Percentiles rank a stretch among this genome's conserved stretches.
Conservation (phyloP, 2,888 invertebrate genomes). For the Augiades crinisus region DNA sequence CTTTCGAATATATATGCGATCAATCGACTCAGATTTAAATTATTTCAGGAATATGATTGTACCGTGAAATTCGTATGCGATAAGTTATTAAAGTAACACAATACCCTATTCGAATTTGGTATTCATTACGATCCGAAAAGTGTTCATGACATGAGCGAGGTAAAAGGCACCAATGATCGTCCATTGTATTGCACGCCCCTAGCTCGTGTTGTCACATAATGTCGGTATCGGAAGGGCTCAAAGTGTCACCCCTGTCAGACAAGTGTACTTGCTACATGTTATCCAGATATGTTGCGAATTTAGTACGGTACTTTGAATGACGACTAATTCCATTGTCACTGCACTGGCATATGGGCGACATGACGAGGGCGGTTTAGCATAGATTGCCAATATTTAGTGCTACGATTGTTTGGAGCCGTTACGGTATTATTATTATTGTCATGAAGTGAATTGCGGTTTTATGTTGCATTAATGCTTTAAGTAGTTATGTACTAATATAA, state of each 20-base stretch:
- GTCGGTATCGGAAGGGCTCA: conserved; percentile 75
- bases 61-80: conserved; percentile 4
- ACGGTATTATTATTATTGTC: conserved; percentile 18
- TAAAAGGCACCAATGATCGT: conserved; percentile 62
- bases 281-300: conserved; percentile 70
- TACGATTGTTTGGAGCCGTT: conserved; percentile 32
- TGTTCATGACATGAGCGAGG: conserved; percentile 48
- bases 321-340: conserved; percentile 78
- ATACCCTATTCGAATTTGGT: conserved; percentile 31
- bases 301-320: conserved; percentile 72
- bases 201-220: conserved; percentile 70
- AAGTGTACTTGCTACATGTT: conserved; percentile 74
- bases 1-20: too few species aligned
- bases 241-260: conserved; percentile 71
- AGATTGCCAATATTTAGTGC: conserved; percentile 40
- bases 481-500: too few species aligned
- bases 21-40: neutral
- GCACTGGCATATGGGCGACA: conserved; percentile 70
- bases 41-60: conserved; percentile 1
- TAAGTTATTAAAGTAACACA: conserved; percentile 12
- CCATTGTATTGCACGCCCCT: conserved; percentile 67
- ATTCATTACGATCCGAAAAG: conserved; percentile 36
- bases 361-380: conserved; percentile 57
- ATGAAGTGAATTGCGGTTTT: neutral
- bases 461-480: too few species aligned